phyloP scores from a whole-genome alignment of 2,888 invertebrate species.

The Aquatica leii region DNA sequence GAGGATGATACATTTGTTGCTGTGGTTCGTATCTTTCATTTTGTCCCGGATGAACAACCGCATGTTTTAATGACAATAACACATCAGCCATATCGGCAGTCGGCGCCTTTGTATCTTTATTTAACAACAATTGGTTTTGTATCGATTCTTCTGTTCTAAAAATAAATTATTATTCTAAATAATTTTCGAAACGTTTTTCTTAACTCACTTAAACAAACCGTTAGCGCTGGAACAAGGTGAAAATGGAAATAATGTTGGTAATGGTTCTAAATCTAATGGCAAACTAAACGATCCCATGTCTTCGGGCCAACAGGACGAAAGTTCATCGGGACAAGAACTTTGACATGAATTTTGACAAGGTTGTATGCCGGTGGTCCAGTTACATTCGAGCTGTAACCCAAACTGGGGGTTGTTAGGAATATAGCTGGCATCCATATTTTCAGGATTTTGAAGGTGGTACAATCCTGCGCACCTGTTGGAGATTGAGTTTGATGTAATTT shows the following conservation, averaged over 20 bases:
- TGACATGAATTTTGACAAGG: conserved; percentile 54
- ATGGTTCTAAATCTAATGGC: conserved; percentile 86
- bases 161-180: conserved; percentile 18
- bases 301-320: conserved; percentile 63
- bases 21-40: conserved; percentile 47
- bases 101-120: conserved; percentile 58
- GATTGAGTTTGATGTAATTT: conserved; percentile 34
- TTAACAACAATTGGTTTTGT: conserved; percentile 33
- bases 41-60: conserved; percentile 82
- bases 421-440: conserved; percentile 67
- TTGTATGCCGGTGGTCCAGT: conserved; percentile 55
- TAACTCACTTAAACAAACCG: conserved; percentile 46
- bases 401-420: conserved; percentile 75
- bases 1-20: conserved; percentile 60
- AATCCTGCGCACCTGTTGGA: conserved; percentile 41
- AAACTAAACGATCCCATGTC: conserved; percentile 88
- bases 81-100: conserved; percentile 87
- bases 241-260: conserved; percentile 87
- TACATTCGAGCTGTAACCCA: conserved; percentile 65
- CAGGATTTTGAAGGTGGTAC: conserved; percentile 47
- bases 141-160: conserved; percentile 40
- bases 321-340: conserved; percentile 61
- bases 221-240: conserved; percentile 77
- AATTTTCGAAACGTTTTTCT: conserved; percentile 2
- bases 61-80: conserved; percentile 85